A percentile compares a stretch with the other conserved stretches of the same genome.
Evolutionary conservation across 2,113 vertebrate genomes (phyloP).

Genomic region (Rissa tridactyla): DNA sequence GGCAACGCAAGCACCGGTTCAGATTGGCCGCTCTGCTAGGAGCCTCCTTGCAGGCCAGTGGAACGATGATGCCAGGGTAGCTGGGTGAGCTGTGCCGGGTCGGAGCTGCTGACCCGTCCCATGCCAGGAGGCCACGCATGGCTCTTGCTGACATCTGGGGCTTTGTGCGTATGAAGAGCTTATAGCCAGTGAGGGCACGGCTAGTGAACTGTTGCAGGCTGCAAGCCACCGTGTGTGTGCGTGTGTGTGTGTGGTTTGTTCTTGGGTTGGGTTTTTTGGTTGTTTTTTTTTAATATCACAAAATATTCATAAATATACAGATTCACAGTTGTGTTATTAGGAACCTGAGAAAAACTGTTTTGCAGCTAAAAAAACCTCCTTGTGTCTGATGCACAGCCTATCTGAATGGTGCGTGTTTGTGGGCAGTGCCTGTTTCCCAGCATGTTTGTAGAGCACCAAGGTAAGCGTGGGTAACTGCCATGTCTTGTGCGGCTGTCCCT

Average conservation of each 20-base stretch:
- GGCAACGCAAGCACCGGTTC: not conserved
- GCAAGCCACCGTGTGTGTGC: not conserved
- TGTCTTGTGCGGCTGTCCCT: not conserved
- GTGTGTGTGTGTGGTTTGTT: not conserved
- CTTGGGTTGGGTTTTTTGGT: not conserved
- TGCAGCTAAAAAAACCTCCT: not conserved
- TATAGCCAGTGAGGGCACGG: rapidly evolving
- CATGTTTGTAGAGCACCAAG: not conserved
- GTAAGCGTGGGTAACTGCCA: no score
- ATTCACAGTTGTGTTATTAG: not conserved
- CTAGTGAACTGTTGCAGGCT: not conserved
- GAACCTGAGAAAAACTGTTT: not conserved
- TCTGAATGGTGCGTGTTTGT: not conserved
- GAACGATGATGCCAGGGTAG: rapidly evolving
- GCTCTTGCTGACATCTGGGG: not conserved
- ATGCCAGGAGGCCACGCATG: not conserved
- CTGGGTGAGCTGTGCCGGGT: not conserved
- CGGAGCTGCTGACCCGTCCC: not conserved
- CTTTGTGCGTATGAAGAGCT: not conserved
- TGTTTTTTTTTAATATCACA: not conserved
- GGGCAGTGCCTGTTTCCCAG: not conserved
- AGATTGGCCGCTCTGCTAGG: not conserved
- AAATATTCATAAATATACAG: not conserved
- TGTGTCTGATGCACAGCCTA: not conserved
- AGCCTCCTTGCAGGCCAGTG: not conserved